These are phyloP conservation scores for Protobothrops flavoviridis DNA, from an alignment of 2,113 vertebrate genomes.

Conservation along the genomic window DNA sequence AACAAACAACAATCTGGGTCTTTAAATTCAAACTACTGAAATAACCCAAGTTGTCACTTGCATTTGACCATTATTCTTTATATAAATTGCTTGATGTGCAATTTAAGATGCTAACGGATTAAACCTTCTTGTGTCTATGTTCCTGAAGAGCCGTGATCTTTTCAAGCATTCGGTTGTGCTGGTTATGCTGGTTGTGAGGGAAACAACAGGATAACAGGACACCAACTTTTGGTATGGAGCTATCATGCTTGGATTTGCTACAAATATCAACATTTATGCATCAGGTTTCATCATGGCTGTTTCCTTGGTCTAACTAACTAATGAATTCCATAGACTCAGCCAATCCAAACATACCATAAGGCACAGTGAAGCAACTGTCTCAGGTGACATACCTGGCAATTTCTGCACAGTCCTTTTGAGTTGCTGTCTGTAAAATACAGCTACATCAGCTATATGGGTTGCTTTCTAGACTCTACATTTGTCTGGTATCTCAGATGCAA, in stretches of 20 bases:
- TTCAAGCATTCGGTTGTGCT: constrained; percentile 14
- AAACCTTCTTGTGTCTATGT: not conserved
- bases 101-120: not conserved
- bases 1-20: not conserved
- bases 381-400: not conserved
- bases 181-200: not conserved
- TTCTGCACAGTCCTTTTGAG: not conserved
- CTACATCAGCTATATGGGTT: not conserved
- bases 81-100: not conserved
- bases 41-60: not conserved
- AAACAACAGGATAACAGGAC: not conserved
- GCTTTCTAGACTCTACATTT: not conserved
- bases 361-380: not conserved
- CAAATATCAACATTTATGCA: not conserved
- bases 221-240: not conserved
- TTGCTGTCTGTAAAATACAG: not conserved
- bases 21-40: not conserved
- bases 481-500: not conserved
- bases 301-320: constrained; percentile 15
- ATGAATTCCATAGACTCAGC: not conserved
- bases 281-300: not conserved
- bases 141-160: not conserved
- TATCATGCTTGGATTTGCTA: not conserved
- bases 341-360: not conserved
- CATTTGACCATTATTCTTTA: not conserved